These are phyloP conservation scores for Colistium nudipinnis DNA, from an alignment of 2,113 vertebrate species.

Conservation along the genomic window DNA sequence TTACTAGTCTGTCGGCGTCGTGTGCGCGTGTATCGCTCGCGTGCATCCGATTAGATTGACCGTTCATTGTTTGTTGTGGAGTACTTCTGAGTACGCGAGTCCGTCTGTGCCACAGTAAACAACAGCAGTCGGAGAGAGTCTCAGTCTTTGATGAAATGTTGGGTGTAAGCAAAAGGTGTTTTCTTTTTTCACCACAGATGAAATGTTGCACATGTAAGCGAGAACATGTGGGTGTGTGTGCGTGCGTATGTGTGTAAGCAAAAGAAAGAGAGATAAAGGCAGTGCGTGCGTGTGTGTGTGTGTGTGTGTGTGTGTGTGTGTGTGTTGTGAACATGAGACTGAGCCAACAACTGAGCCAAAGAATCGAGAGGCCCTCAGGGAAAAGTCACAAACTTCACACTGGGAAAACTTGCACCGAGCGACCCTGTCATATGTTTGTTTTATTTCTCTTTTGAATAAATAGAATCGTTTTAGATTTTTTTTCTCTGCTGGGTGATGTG, in stretches of 20 bases:
- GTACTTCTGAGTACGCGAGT: neutral
- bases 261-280: constrained; percentile 30
- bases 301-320: constrained; percentile 20
- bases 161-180: constrained; percentile 18
- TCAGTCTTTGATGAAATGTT: constrained; percentile 23
- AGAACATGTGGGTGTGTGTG: constrained; percentile 41
- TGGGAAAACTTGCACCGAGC: constrained; percentile 37
- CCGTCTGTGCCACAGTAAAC: neutral
- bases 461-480: neutral
- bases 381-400: constrained; percentile 32
- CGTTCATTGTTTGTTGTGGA: neutral
- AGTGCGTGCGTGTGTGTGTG: constrained; percentile 35
- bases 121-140: neutral
- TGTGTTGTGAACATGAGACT: constrained; percentile 50
- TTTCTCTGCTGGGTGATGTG: neutral
- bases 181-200: constrained; percentile 19
- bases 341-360: constrained; percentile 42
- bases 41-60: neutral
- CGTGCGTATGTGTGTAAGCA: constrained; percentile 8
- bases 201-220: constrained; percentile 42
- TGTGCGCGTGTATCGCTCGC: neutral
- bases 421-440: constrained; percentile 11
- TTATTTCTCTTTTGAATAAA: neutral
- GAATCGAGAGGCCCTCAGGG: constrained; percentile 45
- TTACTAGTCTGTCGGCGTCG: too few relatives aligned